Conservation (phyloP, 1,140 invertebrate genomes). For the Diabrotica undecimpunctata region DNA sequence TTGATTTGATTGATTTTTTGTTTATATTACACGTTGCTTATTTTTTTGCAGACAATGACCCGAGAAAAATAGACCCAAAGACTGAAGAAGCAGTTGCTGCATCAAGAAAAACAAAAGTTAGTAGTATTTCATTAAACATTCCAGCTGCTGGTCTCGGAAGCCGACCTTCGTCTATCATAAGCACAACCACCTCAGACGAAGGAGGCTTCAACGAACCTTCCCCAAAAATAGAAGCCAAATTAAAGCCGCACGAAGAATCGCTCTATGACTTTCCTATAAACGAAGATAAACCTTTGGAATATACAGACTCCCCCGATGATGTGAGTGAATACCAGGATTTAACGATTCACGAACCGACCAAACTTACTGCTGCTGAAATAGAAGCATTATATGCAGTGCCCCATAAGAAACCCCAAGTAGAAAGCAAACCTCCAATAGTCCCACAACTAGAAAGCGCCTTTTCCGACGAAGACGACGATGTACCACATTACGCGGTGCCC, state of each 20-base stretch:
- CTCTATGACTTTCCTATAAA: slow-evolving; percentile 38
- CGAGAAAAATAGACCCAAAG: slow-evolving; percentile 32
- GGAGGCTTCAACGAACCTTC: slow-evolving; percentile 63
- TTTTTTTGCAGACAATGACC: not conserved
- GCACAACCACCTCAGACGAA: slow-evolving; percentile 59
- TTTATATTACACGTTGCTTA: too few relatives aligned
- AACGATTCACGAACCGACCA: slow-evolving; percentile 21
- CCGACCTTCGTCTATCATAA: slow-evolving; percentile 53
- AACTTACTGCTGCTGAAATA: slow-evolving; percentile 34
- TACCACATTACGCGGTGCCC: slow-evolving; percentile 23
- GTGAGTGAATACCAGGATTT: slow-evolving; percentile 27
- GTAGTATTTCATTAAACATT: slow-evolving; percentile 55
- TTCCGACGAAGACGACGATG: slow-evolving; percentile 10
- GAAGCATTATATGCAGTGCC: slow-evolving; percentile 42
- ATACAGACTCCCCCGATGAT: slow-evolving; percentile 31
- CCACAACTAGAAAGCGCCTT: slow-evolving; percentile 8
- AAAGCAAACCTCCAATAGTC: not conserved
- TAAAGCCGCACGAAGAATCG: slow-evolving; percentile 49
- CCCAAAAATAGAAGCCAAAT: slow-evolving; percentile 60
- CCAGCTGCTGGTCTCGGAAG: slow-evolving; percentile 60
- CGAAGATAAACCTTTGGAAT: slow-evolving; percentile 32
- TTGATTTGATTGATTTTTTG: too few relatives aligned
- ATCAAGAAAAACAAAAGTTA: slow-evolving; percentile 44
- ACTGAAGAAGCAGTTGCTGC: slow-evolving; percentile 37
- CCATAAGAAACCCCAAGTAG: slow-evolving; percentile 18